Evolutionary conservation across 1,140 invertebrate genomes (phyloP).

Genomic region (Neelides sp.): DNA sequence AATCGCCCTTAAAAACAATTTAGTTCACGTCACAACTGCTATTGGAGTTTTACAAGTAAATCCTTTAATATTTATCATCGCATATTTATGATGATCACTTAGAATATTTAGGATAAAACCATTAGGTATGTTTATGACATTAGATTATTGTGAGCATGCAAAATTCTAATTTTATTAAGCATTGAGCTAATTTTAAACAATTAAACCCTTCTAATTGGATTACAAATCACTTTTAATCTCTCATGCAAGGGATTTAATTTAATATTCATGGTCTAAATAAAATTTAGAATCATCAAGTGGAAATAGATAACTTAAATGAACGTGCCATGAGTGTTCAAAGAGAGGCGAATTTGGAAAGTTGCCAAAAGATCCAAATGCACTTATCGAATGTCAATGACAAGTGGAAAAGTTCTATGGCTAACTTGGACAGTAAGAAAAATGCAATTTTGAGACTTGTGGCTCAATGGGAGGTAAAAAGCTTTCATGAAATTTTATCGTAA

Average conservation of each 20-base stretch:
- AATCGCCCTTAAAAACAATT: conserved; percentile 61
- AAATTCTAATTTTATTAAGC: too few relatives aligned
- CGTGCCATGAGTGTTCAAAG: conserved; percentile 48
- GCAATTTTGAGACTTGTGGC: conserved; percentile 50
- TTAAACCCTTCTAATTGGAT: background rate
- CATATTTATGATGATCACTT: too few relatives aligned
- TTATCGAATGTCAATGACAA: conserved; percentile 50
- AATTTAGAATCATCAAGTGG: conserved; percentile 46
- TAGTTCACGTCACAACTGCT: conserved; percentile 63
- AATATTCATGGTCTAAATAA: too few relatives aligned
- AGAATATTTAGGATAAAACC: too few relatives aligned
- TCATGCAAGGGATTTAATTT: too few relatives aligned
- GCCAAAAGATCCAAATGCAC: conserved; percentile 47
- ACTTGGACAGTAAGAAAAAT: conserved; percentile 51
- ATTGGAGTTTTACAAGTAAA: conserved; percentile 64
- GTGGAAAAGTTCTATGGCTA: conserved; percentile 59
- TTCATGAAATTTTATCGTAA: too few relatives aligned
- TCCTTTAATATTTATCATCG: too few relatives aligned
- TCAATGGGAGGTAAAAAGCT: conserved; percentile 50
- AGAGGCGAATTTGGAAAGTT: conserved; percentile 49
- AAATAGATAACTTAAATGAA: conserved; percentile 52
- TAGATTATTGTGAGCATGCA: too few relatives aligned
- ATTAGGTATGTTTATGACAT: too few relatives aligned
- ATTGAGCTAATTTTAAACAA: background rate
- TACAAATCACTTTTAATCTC: too few relatives aligned